Evolutionary conservation across 30 jellyfish, hydroid and myxozoan species (phyloP).

Genomic region (Chironex yamaguchii): DNA sequence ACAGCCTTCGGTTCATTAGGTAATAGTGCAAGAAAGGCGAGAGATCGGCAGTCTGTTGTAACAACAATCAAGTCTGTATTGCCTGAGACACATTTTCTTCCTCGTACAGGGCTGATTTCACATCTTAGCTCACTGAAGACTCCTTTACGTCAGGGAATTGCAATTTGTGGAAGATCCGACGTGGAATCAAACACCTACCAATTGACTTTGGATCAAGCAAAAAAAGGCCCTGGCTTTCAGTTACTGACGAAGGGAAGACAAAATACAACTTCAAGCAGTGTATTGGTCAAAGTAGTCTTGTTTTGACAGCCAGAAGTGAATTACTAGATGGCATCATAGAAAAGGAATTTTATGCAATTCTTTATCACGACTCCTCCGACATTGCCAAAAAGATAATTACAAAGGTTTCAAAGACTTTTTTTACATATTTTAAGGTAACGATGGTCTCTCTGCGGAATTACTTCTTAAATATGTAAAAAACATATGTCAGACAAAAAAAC

Average conservation of each 20-base stretch:
- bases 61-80: neutral
- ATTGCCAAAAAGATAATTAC: neutral
- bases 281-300: neutral
- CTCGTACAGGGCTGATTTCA: neutral
- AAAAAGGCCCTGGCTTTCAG: neutral
- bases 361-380: neutral
- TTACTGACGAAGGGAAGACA: neutral
- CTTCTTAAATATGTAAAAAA: neutral
- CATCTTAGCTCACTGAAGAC: neutral
- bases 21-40: neutral
- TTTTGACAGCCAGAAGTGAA: neutral
- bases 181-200: neutral
- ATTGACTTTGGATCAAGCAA: neutral
- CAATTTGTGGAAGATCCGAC: neutral
- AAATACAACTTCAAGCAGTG: neutral
- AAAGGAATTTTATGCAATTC: neutral
- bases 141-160: neutral
- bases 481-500: neutral
- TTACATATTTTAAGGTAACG: neutral
- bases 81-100: neutral
- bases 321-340: neutral
- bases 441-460: neutral
- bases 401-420: neutral
- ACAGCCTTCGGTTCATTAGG: neutral
- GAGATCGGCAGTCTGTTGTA: neutral